Base-by-base conservation (phyloP, 2,797 vertebrate species). In the Hydrolagus colliei region DNA sequence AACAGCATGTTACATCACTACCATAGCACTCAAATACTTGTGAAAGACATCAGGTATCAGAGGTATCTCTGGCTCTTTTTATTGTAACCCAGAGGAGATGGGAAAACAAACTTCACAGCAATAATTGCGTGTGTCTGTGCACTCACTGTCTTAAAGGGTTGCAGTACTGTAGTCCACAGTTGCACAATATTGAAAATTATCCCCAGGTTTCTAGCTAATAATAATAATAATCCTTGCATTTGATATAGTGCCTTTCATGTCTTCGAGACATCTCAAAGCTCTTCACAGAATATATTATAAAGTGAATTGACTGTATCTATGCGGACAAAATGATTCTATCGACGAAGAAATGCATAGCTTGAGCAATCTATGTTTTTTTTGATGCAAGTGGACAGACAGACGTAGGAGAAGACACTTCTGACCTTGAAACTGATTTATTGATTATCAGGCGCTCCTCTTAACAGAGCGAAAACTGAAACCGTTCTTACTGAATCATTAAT, bases 401-500 rank as follows among this genome's bases (percentile, higher is more conserved):
- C 72, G 87, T 16, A 76, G 88, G 86, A 91, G 90, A 91, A n/a
- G 93, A 90, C 89, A 90, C 87, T 87, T 91, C 88, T 96, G 96
- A 97, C 97, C 96, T 98, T 98, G 95, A 95, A 90, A 92, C 90
- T 90, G 93, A 93, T 90, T 86, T 93, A 97, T 96, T 90, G 93
- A 98, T 96, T 87, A 87, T 87, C 87, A 88, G 91, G 91, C 91
- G 88, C 87, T 87, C 89, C 89, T 89, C 91, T 91, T 92, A 94
- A 95, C 91, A 89, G 91, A 92, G 91, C 91, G 91, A 93, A 95
- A 96, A 95, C 90, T 92, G 94, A 97, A 95, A 96, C 93, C 94
- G 91, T 89, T 88, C 87, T 91, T 92, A 91, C 91, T 97, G 94
- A 97, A 97, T 97, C 94, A 96, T 98, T 98, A 93, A 98, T 96